Conservation (phyloP, 2,113 vertebrate species). For the Boulengeromyrus knoepffleri region DNA sequence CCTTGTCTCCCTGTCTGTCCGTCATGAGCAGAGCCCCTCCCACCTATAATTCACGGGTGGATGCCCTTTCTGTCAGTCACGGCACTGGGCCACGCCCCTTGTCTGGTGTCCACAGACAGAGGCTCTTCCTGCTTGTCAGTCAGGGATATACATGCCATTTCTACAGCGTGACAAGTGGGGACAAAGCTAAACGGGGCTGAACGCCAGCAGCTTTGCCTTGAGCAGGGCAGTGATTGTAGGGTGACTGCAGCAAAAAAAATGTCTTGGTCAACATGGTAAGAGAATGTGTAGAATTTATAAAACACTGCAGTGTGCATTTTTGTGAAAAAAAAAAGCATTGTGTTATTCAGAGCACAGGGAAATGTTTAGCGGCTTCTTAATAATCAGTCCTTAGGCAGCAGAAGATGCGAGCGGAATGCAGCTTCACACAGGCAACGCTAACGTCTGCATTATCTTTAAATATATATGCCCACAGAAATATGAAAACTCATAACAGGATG, state of each 20-base stretch:
- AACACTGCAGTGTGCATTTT: neutral
- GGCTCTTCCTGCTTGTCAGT: neutral
- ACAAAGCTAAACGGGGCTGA: neutral
- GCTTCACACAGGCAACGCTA: neutral
- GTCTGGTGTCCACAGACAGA: slow-evolving; percentile 17
- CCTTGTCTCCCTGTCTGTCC: neutral
- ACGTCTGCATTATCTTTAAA: neutral
- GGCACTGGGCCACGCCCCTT: slow-evolving; percentile 28
- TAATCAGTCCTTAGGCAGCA: neutral
- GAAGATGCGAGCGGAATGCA: neutral
- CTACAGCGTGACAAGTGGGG: neutral
- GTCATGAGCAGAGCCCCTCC: neutral
- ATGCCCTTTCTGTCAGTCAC: slow-evolving; percentile 27
- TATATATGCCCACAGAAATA: neutral
- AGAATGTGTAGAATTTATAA: neutral
- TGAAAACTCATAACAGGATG: neutral
- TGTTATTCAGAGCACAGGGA: neutral
- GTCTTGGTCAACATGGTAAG: neutral
- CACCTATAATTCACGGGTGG: slow-evolving; percentile 35
- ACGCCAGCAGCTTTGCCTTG: neutral
- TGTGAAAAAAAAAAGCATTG: neutral
- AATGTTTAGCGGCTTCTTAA: neutral
- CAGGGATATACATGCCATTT: neutral
- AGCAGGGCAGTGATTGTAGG: neutral
- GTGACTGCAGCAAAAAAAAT: neutral